Evolutionary conservation across 2,888 invertebrate species (phyloP).

Genomic region (Gastracanthus pulcherrimus): DNA sequence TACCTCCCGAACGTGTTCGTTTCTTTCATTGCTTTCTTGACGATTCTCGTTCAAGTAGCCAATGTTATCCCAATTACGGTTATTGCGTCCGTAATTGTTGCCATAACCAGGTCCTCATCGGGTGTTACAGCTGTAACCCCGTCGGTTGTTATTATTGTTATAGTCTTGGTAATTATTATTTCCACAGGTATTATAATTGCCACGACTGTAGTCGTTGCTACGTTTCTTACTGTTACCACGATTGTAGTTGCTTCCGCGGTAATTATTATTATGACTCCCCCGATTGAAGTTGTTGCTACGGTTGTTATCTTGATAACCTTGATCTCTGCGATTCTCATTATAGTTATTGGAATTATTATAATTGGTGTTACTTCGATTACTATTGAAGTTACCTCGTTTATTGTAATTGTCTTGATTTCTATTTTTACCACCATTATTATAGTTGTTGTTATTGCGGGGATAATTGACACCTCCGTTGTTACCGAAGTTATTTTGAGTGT

Average conservation of each 20-base stretch:
- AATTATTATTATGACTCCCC: no score
- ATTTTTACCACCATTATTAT: no score
- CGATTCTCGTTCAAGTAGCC: neutral
- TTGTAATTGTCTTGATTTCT: neutral
- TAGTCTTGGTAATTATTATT: neutral
- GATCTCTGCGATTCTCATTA: no score
- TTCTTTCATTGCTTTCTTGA: neutral
- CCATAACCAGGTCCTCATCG: neutral
- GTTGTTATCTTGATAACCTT: no score
- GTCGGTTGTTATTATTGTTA: neutral
- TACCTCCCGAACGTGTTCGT: neutral
- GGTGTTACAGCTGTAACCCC: neutral
- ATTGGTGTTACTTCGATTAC: no score
- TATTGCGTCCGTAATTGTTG: neutral
- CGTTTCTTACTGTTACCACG: neutral
- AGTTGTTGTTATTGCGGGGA: no score
- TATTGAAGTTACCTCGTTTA: neutral
- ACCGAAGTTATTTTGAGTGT: no score
- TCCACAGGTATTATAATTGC: neutral
- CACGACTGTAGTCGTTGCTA: neutral
- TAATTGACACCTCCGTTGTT: no score
- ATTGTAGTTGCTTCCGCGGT: no score
- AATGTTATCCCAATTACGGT: neutral
- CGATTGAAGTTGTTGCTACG: no score
- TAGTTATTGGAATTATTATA: no score